Base-by-base conservation (phyloP, 2,888 invertebrate species). In the Protophormia terraenovae region DNA sequence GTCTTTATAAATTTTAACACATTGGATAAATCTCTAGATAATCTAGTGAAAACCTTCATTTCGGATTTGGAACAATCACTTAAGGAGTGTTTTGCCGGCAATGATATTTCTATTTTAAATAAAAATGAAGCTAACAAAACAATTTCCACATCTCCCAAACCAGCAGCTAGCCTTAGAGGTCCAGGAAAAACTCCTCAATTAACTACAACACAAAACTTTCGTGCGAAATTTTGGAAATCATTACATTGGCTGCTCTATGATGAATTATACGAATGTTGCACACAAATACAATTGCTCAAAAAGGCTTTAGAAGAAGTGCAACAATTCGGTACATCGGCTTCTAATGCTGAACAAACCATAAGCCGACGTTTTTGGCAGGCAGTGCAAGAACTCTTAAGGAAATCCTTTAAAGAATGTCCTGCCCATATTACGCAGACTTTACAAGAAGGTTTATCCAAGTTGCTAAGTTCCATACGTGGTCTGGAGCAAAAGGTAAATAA, bases 201-300 rank as follows among this genome's bases (percentile, higher is more conserved):
- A 91, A 94, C 92, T 0, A 93, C 92, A 88, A 94, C 87, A 90
- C 92, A 93, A 93, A 91, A 94, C 93, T 90, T 95, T 93, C 88
- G 95, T 90, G 92, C 93, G 90, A 88, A 96, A 89, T 94, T 98
- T 5, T 98, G 98, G 98, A 95, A 96, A 84, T 97, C 97, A 88
- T 94, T 98, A 89, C 98, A 98, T 90, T 96, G 96, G 92, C 93
- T 97, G 8, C 96, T 98, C 90, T 96, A 96, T 90, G 95, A 95
- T 81, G 95, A 95, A 80, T 94, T 97, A 50, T 96, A 94, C 88
- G 94, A 94, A 79, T 94, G 95, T 87, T 96, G 96, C 90, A 94
- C 95, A 86, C 96, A 96, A 93, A 90, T 92, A 5, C 89, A 90
- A 71, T 82, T 92, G 16, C 90, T 93, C 1, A 90, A 94, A 91